Base-by-base conservation (phyloP, 1,140 invertebrate genomes). In the Trypoxylus dichotomus region DNA sequence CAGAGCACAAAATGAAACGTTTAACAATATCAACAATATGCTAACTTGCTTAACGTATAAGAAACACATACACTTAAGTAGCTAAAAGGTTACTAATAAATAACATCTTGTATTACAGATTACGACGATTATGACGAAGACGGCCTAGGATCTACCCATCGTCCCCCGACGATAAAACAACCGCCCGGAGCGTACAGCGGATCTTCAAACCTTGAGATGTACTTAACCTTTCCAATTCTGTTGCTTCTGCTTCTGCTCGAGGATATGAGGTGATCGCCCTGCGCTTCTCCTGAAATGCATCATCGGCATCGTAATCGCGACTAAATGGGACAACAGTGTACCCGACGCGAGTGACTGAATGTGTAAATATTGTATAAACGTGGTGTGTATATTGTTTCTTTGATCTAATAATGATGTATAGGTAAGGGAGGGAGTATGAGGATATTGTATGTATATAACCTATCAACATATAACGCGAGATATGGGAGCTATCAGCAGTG, bases 311-410 rank as follows among this genome's bases (percentile, higher is more conserved):
- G 27, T 27, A 68, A 68, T 24, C 60, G 60, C 24, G 60, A 68
- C 21, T 68, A 68, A 25, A 29, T 68, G 60, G 60, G 60, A 68
- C 60, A 68, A 27, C 60, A 68, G 60, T 68, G 60, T 68, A 68
- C 60, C 60, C 60, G 60, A 68, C 27, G 60, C 60, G 60, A 68
- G 60, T 27, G 60, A 68, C 60, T 68, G 60, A 68, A 68, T 68
- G 60, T 68, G 60, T 68, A 68, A 68, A 68, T 68, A 68, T 68
- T 68, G 60, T 68, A 68, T 68, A 68, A 68, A 68, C 60, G 60
- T 68, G 60, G 60, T 68, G 60, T 68, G 60, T 68, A 68, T 68
- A 68, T 68, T 68, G 60, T 68, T 68, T 27, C 25, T 68, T 68
- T 68, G 27, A 1, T 68, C 27, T 68, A 21, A 68, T 68, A 68